phyloP scores from a whole-genome alignment of 2,888 invertebrate genomes.

The Drosophila ustulata region DNA sequence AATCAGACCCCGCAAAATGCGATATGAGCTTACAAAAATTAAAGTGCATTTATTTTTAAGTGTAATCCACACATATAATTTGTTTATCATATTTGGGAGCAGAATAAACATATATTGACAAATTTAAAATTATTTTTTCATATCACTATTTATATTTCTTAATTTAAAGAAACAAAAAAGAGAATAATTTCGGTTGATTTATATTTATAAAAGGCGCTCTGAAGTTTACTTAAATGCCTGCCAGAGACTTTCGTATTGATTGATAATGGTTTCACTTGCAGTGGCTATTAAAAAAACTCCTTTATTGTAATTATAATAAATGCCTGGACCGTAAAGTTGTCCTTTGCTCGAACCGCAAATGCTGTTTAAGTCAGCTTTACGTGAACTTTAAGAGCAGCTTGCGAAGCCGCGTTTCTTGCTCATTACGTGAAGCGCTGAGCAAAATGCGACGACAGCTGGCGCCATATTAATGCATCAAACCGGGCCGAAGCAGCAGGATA shows the following conservation, averaged over 20 bases:
- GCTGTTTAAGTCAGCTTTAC: conserved; percentile 18
- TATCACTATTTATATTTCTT: no score
- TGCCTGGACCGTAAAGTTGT: not conserved
- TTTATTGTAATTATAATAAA: not conserved
- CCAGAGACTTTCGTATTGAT: not conserved
- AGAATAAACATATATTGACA: no score
- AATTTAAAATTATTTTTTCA: no score
- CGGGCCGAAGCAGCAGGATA: conserved; percentile 11
- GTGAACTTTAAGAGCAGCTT: conserved; percentile 31
- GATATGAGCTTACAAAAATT: no score
- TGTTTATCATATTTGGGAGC: no score
- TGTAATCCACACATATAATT: no score
- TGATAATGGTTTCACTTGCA: not conserved
- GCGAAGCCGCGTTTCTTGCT: conserved; percentile 24
- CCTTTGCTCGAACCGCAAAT: not conserved
- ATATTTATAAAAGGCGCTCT: no score
- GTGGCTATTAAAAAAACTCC: not conserved
- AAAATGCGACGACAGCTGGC: conserved; percentile 69
- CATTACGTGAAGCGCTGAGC: conserved; percentile 50
- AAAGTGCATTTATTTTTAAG: no score
- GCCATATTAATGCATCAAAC: conserved; percentile 55
- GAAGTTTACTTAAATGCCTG: not conserved
- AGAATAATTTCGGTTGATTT: no score
- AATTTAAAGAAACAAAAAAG: no score
- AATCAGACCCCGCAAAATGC: no score